A percentile compares a stretch with the other conserved stretches of the same genome.
Conservation (phyloP, 2,888 invertebrate genomes). For the Dilophus febrilis region DNA sequence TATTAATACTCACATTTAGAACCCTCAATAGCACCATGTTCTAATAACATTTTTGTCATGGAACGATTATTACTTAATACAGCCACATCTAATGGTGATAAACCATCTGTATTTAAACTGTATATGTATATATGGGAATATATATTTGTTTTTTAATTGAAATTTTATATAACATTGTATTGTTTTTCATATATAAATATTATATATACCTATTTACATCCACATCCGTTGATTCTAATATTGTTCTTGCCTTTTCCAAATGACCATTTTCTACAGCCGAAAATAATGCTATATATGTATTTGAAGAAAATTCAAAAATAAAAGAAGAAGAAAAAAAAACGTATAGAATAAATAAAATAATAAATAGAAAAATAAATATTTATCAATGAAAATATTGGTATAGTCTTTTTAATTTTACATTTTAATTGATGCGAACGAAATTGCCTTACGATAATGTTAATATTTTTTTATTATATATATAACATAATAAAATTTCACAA, state of each 20-base stretch:
- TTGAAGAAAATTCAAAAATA: not conserved
- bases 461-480: no score
- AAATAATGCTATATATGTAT: constrained; percentile 59
- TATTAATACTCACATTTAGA: constrained; percentile 53
- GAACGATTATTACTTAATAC: constrained; percentile 77
- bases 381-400: constrained; percentile 12
- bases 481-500: no score
- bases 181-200: constrained; percentile 6
- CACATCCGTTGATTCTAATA: constrained; percentile 80
- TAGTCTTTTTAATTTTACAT: no score
- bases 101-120: constrained; percentile 75
- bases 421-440: no score
- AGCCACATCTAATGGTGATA: constrained; percentile 85
- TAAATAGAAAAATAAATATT: no score
- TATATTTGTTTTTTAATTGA: constrained; percentile 1
- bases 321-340: not conserved
- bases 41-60: constrained; percentile 77
- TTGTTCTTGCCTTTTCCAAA: constrained; percentile 76
- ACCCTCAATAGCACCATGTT: constrained; percentile 71
- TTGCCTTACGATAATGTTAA: no score
- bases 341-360: no score
- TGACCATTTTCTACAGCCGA: constrained; percentile 93
- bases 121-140: not conserved
- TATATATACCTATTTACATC: constrained; percentile 81
- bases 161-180: not conserved